These are phyloP conservation scores for Distichodus sexfasciatus DNA, from an alignment of 2,797 vertebrate genomes.

Conservation along the genomic window DNA sequence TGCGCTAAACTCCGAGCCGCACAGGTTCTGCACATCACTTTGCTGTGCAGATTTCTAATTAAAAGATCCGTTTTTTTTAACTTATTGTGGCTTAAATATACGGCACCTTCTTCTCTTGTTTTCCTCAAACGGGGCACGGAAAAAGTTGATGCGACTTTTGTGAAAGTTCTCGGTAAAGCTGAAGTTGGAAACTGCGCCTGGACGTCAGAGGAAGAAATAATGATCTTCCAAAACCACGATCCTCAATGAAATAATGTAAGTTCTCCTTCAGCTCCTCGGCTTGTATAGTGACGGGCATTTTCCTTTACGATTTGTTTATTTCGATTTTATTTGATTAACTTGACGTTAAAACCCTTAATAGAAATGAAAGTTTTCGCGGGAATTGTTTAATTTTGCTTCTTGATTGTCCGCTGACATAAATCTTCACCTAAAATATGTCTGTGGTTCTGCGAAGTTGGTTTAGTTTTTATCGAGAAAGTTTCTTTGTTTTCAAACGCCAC, in stretches of 20 bases:
- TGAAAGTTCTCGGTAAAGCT: conserved; percentile 32
- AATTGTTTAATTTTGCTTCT: too few species aligned
- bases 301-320: too few species aligned
- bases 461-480: too few species aligned
- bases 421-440: too few species aligned
- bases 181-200: conserved; percentile 21
- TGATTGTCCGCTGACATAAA: too few species aligned
- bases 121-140: not conserved
- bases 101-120: not conserved
- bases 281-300: too few species aligned
- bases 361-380: too few species aligned
- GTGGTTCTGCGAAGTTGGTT: too few species aligned
- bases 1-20: conserved; percentile 26
- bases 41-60: not conserved
- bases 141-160: not conserved
- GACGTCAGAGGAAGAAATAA: conserved; percentile 46
- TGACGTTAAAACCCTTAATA: too few species aligned
- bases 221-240: conserved; percentile 58
- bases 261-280: conserved; percentile 10
- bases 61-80: not conserved
- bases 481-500: too few species aligned
- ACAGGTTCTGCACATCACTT: conserved; percentile 34
- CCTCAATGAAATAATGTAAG: conserved; percentile 72
- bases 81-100: not conserved
- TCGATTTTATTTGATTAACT: too few species aligned